Percentiles rank a stretch among this genome's conserved stretches.
These are phyloP conservation scores for Empis livida DNA, from an alignment of 2,888 invertebrate species.

Conservation along the genomic window DNA sequence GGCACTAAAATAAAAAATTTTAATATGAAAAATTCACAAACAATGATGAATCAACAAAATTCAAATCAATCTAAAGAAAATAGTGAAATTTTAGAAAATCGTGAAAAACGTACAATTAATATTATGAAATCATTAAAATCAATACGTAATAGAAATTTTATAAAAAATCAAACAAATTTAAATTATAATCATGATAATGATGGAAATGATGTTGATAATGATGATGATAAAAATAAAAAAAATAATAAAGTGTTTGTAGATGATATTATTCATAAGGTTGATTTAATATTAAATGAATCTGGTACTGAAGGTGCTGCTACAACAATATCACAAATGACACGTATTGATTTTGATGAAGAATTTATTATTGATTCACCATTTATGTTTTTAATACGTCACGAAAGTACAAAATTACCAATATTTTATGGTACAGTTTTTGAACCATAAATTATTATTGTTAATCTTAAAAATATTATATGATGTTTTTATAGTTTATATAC, in stretches of 20 bases:
- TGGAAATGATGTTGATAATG: neutral
- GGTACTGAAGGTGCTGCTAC: conserved; percentile 49
- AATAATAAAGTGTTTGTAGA: conserved; percentile 34
- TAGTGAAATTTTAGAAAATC: neutral
- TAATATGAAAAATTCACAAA: neutral
- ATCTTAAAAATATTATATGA: too few species aligned
- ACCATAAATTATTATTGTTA: conserved; percentile 29
- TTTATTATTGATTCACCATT: conserved; percentile 46
- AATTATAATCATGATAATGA: neutral
- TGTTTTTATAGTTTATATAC: too few species aligned
- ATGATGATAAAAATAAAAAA: neutral
- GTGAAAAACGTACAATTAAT: neutral
- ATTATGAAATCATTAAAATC: neutral
- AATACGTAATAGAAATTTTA: too few species aligned
- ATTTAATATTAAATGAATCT: conserved; percentile 42
- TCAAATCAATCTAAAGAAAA: neutral
- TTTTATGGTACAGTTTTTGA: conserved; percentile 50
- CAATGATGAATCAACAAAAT: too few species aligned
- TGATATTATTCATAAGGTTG: conserved; percentile 44
- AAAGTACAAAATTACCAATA: conserved; percentile 41
- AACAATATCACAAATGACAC: conserved; percentile 38
- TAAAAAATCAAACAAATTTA: too few species aligned
- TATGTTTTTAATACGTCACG: conserved; percentile 48
- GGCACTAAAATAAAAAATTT: neutral
- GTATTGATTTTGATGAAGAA: conserved; percentile 34